Conservation (phyloP, 1,140 invertebrate species). For the Bombyx mori region ASM3026992v2 NC_085119.1:8498001-8498500, state of each 20-base stretch:
- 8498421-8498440: no score
- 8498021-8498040: no score
- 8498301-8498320: neutral
- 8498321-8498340: neutral
- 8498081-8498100: conserved; percentile 6
- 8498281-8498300: no score
- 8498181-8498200: conserved; percentile 33
- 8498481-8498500: no score
- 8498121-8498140: conserved; percentile 21
- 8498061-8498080: conserved; percentile 1
- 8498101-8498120: conserved; percentile 14
- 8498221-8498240: conserved; percentile 28
- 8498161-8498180: conserved; percentile 29
- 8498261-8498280: no score
- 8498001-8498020: no score
- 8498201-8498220: conserved; percentile 40
- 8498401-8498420: no score
- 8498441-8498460: no score
- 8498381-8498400: no score
- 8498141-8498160: conserved; percentile 20
- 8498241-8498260: neutral
- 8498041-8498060: neutral
- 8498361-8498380: no score
- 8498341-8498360: no score
- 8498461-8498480: no score